Evolutionary conservation across 2,113 vertebrate species (phyloP).

Genomic region (Prunella himalayana): DNA sequence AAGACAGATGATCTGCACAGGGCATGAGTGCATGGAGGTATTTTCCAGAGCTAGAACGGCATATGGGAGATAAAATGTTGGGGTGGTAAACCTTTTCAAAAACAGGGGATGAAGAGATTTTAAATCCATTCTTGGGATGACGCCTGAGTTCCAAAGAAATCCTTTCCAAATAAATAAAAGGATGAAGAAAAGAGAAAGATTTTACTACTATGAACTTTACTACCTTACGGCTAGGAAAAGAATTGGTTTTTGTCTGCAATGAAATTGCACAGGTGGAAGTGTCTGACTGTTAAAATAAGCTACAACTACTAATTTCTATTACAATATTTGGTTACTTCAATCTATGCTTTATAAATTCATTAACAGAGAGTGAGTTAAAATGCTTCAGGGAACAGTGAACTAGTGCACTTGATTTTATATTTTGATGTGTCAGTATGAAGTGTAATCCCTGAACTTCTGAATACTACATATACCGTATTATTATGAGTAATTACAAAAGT

Average conservation of each 20-base stretch:
- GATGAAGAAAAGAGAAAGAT: not conserved
- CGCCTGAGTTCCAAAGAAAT: not conserved
- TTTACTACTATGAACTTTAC: not conserved
- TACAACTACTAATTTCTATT: not conserved
- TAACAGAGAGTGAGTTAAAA: not conserved
- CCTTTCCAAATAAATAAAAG: slow-evolving; percentile 9
- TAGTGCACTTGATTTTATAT: not conserved
- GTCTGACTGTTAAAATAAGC: slow-evolving; percentile 1
- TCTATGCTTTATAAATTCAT: not conserved
- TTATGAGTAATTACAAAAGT: not conserved
- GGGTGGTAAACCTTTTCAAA: not conserved
- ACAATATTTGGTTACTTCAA: not conserved
- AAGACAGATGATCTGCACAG: not conserved
- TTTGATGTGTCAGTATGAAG: not conserved
- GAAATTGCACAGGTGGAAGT: not conserved
- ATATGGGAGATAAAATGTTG: not conserved
- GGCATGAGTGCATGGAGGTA: not conserved
- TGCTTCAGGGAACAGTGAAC: not conserved
- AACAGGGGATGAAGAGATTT: not conserved
- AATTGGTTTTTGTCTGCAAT: not conserved
- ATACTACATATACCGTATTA: not conserved
- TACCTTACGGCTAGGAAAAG: not conserved
- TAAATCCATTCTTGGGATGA: not conserved
- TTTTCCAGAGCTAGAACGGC: not conserved
- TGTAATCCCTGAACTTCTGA: not conserved